Base-by-base conservation (phyloP, 2,888 invertebrate genomes). In the Gonocerus acuteangulatus region DNA sequence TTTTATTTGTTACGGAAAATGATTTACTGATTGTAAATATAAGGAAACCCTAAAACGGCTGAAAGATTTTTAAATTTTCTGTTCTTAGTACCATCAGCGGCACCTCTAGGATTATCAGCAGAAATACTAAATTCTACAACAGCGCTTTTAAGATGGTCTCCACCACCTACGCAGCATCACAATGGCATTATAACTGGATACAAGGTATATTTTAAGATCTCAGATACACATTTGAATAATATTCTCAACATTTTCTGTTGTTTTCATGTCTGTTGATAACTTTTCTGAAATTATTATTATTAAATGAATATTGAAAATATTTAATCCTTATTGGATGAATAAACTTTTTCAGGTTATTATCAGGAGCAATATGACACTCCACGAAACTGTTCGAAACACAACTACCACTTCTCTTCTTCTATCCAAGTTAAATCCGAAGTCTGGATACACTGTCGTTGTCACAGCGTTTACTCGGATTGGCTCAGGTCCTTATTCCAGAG, bases 391-490 rank as follows among this genome's bases (percentile, higher is more conserved):
- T 0, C 79, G 95, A 58, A 93, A 93, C 68, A 86, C 93, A 4
- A 85, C 88, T 11, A 91, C 91, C 0, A 87, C 88, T n/a, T 89
- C 89, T 2, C 88, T 95, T 7, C 82, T 90, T 44, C 84, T 97
- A 16, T 89, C 89, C 73, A 93, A 94, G 71, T 78, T 97, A 58
- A 86, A 89, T 9, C 85, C 2, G 90, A 90, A 57, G 87, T 87
- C 96, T 96, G 74, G 57, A 42, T 67, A 63, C 34, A 88, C 86
- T 66, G 90, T 95, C 0, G 82, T 89, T 62, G 86, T 96, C 6
- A 91, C 94, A 9, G 95, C 95, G 0, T 83, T 87, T 69, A 96
- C 95, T 0, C 81, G 84, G 63, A 83, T 85, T 2, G 97, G 97
- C 1, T 81, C 85, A 59, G 96, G 97, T 7, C 93, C 92, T 1